A percentile compares a stretch with the other conserved stretches of the same genome.
Evolutionary conservation across 1,140 invertebrate species (phyloP).

Genomic region (Achroia grisella): DNA sequence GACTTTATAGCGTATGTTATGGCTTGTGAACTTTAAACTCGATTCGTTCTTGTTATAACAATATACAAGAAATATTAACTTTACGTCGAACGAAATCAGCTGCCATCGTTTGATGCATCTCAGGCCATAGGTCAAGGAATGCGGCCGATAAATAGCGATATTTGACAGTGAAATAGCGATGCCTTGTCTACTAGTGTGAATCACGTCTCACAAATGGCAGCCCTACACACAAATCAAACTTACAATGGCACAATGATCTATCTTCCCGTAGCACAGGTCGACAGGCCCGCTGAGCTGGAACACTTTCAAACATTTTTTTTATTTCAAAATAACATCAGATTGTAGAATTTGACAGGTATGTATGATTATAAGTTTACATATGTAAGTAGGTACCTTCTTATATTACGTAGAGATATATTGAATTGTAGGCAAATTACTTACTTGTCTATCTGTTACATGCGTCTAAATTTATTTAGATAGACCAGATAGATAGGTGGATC

Average conservation of each 20-base stretch:
- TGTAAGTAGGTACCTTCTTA: too few relatives aligned
- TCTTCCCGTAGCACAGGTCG: constrained; percentile 45
- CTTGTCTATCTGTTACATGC: too few relatives aligned
- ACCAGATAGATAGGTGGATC: too few relatives aligned
- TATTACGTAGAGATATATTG: too few relatives aligned
- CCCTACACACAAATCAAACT: constrained; percentile 35
- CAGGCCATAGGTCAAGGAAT: constrained; percentile 50
- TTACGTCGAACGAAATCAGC: constrained; percentile 20
- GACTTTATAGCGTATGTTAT: too few relatives aligned
- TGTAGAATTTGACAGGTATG: too few relatives aligned
- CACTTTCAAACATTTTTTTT: too few relatives aligned
- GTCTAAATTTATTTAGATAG: too few relatives aligned
- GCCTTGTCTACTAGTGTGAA: constrained; percentile 28
- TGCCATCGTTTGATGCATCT: constrained; percentile 34
- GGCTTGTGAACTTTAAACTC: too few relatives aligned
- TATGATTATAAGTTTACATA: too few relatives aligned
- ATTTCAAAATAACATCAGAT: too few relatives aligned
- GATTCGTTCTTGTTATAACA: neutral
- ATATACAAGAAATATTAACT: constrained; percentile 7
- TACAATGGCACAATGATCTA: constrained; percentile 46
- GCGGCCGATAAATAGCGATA: constrained; percentile 56
- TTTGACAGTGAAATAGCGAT: constrained; percentile 64
- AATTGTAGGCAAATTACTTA: too few relatives aligned
- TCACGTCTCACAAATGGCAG: constrained; percentile 28
- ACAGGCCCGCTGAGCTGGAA: constrained; percentile 20